Evolutionary conservation across 1,140 invertebrate genomes (phyloP), one percentile per base, ranked within the genome.

Genomic region (Condylostylus longicornis): DNA sequence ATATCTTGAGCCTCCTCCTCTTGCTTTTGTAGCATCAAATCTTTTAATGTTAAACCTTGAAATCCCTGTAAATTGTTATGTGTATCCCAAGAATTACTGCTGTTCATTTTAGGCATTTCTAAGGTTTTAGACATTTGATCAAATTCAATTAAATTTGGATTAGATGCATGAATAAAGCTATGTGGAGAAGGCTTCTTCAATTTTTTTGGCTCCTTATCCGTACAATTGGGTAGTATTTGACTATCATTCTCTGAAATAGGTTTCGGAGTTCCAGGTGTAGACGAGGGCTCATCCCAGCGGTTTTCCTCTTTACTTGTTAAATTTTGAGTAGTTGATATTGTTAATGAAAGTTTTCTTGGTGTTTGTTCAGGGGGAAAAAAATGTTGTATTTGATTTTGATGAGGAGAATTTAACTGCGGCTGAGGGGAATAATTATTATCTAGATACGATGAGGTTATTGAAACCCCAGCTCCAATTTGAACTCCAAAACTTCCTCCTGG

Each of bases 11-110:
- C 64, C 51, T 80, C 77, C 57, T 79, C 75, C 38, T 69, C 72
- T 49, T 77, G 77, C 46, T 78, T 73, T 38, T 71, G 66, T 29
- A 78, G 61, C 77, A 82, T 81, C 45, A 82, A 69, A 54, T 80
- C 74, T 59, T 82, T 76, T 5, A 82, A 61, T 1, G 77, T 82
- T 2, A 74, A 62, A n/a, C n/a, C n/a, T 2, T 69, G 57, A 46
- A 71, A 71, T 12, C 68, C 64, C 36, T 67, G 63, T 4, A 58
- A 46, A 33, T 67, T 66, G 13, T 64, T 61, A 2, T 53, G 36
- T 2, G 45, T 29, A 40, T 60, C 57, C 33, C 54, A 29, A 0
- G 47, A 42, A 0, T 34, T 42, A 5, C 42, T 43, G 1, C 44
- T 43, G 31, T 42, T 50, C 35, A 54, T 53, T 21, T 59, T 59